Percentiles rank a stretch among this genome's conserved stretches.
These are phyloP conservation scores for Brenthis daphne DNA, from an alignment of 2,888 invertebrate species.

Conservation along the genomic window DNA sequence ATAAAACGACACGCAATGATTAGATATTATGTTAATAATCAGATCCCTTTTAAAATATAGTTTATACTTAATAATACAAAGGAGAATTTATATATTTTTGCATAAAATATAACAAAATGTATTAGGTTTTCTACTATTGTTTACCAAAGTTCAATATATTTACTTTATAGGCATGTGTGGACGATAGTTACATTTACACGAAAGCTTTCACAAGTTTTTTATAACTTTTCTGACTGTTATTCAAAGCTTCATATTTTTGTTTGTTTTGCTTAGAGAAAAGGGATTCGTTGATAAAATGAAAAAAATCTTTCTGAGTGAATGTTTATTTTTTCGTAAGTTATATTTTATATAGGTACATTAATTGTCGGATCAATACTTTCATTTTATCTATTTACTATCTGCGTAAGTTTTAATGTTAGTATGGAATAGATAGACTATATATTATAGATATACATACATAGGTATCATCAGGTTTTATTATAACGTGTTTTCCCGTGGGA, in stretches of 20 bases:
- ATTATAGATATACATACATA: too few species aligned
- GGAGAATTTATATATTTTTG: background rate
- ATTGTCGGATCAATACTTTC: too few species aligned
- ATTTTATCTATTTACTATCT: too few species aligned
- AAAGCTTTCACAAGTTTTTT: conserved; percentile 7
- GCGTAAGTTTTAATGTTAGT: too few species aligned
- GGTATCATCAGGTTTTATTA: too few species aligned
- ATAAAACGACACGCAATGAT: too few species aligned
- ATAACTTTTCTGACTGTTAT: conserved; percentile 10
- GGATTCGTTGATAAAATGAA: conserved; percentile 12
- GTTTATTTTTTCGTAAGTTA: background rate
- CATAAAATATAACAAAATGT: background rate
- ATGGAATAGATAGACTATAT: too few species aligned
- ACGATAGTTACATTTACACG: conserved; percentile 6
- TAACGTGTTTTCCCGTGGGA: too few species aligned
- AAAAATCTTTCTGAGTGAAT: background rate
- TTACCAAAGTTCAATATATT: background rate
- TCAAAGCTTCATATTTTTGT: conserved; percentile 14
- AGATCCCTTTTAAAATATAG: too few species aligned
- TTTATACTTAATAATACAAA: background rate
- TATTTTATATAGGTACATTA: too few species aligned
- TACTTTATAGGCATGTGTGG: background rate
- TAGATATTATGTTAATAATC: too few species aligned
- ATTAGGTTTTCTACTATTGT: too few species aligned
- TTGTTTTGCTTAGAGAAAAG: conserved; percentile 7